Conservation (phyloP, 1,140 invertebrate genomes). For the Drosophila tani region DNA sequence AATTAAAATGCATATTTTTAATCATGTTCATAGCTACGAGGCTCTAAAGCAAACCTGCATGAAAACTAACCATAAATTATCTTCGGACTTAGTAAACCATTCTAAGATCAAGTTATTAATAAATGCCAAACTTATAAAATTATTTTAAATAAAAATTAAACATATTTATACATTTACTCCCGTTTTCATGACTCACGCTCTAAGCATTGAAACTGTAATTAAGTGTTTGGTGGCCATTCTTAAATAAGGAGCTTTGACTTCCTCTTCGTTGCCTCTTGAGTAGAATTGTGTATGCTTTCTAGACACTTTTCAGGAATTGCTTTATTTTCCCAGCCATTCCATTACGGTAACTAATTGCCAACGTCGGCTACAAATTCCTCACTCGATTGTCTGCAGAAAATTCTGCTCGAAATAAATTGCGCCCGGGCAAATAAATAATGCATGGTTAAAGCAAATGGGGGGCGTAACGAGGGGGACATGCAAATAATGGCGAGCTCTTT, state of each 20-base stretch:
- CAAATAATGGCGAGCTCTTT: conserved; percentile 59
- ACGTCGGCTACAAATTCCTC: conserved; percentile 37
- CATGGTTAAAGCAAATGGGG: conserved; percentile 28
- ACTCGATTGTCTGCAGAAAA: conserved; percentile 44
- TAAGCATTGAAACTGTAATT: neutral
- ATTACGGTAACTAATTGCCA: conserved; percentile 44
- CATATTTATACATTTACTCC: neutral
- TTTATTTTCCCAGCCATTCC: conserved; percentile 19
- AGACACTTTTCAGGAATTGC: neutral
- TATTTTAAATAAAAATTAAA: no score
- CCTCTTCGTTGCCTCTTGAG: neutral
- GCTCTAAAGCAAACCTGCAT: no score
- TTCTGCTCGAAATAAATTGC: conserved; percentile 49
- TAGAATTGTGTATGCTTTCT: neutral
- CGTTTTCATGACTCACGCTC: neutral
- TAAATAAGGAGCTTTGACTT: neutral
- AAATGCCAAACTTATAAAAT: no score
- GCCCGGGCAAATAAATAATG: conserved; percentile 53
- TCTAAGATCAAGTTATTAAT: no score
- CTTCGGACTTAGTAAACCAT: no score
- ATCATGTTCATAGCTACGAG: no score
- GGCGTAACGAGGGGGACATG: conserved; percentile 32
- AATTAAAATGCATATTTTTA: no score
- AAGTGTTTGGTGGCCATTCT: neutral
- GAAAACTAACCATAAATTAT: no score